Base-by-base conservation (phyloP, 2,888 invertebrate genomes). In the Argyresthia albistria region DNA sequence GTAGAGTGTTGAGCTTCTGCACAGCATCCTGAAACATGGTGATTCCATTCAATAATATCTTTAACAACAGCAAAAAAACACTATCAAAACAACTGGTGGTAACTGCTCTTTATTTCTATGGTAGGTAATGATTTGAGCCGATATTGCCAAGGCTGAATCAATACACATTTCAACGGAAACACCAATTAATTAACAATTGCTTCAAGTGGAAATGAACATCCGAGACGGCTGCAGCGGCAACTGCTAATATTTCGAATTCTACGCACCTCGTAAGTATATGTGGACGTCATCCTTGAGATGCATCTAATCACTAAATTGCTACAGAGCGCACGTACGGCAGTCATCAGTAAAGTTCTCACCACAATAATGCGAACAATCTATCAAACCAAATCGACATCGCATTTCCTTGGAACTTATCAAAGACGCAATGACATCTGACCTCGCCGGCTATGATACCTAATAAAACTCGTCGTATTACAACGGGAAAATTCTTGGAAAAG, bases 1-100 rank as follows among this genome's bases (percentile, higher is more conserved):
- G 95, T 8, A 96, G 78, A 0, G 76, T 76, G 66, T 94, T 94
- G 25, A 96, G 77, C 49, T 90, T 88, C 53, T 84, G 76, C 1
- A 96, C 89, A 36, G 94, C 92, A 59, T 91, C 90, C 95, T 96
- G 46, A 11, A 46, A 25, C 25, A 25, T 25, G 25, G 25, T 25
- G 2, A 6, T 25, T 25, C 25, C 2, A 25, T 25, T 25, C 25
- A 25, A 25, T 25, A 6, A 25, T 25, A 25, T 25, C 25, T 25
- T 4, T 25, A 25, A 25, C 25, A 25, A 6, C 25, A 25, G 25
- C 25, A 25, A 6, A 2, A 25, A 25, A 2, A 25, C 2, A 25
- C 25, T 25, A 25, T 4, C 25, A 25, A 25, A 25, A 25, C 25
- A 25, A 25, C 25, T 25, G 25, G 25, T 25, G 25, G 25, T 4